Evolutionary conservation across 2,113 vertebrate species (phyloP).

Genomic region (Chionomys nivalis): DNA sequence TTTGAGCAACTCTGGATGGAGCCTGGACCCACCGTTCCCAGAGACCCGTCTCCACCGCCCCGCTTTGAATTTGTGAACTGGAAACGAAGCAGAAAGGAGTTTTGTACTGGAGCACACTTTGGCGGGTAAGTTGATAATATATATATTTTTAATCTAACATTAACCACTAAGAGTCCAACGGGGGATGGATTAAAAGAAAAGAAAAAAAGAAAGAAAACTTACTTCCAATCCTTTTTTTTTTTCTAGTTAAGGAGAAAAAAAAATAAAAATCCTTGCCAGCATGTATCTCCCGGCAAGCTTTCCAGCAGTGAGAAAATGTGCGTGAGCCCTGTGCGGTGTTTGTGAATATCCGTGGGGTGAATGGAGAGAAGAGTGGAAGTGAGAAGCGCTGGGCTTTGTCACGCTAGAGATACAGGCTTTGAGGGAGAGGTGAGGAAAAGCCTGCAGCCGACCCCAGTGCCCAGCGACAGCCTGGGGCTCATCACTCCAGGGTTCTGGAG

Average conservation of each 20-base stretch:
- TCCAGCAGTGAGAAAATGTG: not conserved
- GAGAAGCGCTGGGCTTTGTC: not conserved
- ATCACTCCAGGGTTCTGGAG: slow-evolving; percentile 24
- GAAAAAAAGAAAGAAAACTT: slow-evolving; percentile 1
- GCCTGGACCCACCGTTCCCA: not conserved
- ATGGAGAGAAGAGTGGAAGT: not conserved
- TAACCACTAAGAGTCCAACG: slow-evolving; percentile 40
- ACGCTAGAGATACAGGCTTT: not conserved
- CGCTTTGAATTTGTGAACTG: slow-evolving; percentile 65
- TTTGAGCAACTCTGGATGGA: not conserved
- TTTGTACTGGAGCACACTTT: slow-evolving; percentile 70
- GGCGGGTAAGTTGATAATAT: slow-evolving; percentile 83
- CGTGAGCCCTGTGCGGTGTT: not conserved
- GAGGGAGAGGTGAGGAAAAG: not conserved
- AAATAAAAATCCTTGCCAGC: not conserved
- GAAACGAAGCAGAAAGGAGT: slow-evolving; percentile 73
- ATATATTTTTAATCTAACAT: not conserved
- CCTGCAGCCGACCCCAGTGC: not conserved
- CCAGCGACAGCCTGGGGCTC: not conserved
- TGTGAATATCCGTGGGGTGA: not conserved
- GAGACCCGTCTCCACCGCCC: slow-evolving; percentile 40
- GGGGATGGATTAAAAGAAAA: not conserved
- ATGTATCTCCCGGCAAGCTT: not conserved
- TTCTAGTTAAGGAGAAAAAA: not conserved
- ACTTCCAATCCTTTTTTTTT: not conserved